Evolutionary conservation across 2,888 invertebrate species (phyloP).

Genomic region (Dexiosoma caninum): DNA sequence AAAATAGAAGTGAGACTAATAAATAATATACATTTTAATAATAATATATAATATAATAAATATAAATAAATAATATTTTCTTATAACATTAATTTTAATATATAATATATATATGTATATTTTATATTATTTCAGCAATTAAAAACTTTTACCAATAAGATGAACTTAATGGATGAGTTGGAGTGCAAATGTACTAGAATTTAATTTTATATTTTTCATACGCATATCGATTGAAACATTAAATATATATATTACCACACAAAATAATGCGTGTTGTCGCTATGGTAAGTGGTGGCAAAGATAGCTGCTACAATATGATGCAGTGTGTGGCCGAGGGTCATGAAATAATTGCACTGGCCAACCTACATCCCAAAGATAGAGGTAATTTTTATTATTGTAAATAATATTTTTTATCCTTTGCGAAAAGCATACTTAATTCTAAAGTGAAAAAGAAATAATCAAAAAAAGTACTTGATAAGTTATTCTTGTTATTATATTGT

Average conservation of each 20-base stretch:
- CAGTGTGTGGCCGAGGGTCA: conserved; percentile 98
- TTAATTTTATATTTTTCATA: conserved; percentile 16
- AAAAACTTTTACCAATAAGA: too few species aligned
- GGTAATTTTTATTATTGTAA: conserved; percentile 79
- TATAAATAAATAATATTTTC: too few species aligned
- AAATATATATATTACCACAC: too few species aligned
- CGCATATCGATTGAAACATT: conserved; percentile 22
- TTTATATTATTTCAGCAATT: too few species aligned
- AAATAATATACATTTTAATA: too few species aligned
- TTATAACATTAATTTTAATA: too few species aligned
- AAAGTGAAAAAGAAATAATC: background rate
- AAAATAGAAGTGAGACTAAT: too few species aligned
- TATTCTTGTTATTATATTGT: too few species aligned
- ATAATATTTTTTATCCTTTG: background rate
- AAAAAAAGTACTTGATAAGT: too few species aligned
- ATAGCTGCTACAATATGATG: conserved; percentile 99
- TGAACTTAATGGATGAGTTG: too few species aligned
- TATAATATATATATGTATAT: too few species aligned
- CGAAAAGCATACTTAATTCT: background rate
- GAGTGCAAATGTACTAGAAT: conserved; percentile 16
- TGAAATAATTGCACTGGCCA: conserved; percentile 94
- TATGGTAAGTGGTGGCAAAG: conserved; percentile 98
- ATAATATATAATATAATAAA: too few species aligned
- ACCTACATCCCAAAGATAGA: conserved; percentile 91
- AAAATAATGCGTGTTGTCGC: conserved; percentile 91